phyloP scores from a whole-genome alignment of 2,797 vertebrate species.

The Lagocephalus sceleratus region DNA sequence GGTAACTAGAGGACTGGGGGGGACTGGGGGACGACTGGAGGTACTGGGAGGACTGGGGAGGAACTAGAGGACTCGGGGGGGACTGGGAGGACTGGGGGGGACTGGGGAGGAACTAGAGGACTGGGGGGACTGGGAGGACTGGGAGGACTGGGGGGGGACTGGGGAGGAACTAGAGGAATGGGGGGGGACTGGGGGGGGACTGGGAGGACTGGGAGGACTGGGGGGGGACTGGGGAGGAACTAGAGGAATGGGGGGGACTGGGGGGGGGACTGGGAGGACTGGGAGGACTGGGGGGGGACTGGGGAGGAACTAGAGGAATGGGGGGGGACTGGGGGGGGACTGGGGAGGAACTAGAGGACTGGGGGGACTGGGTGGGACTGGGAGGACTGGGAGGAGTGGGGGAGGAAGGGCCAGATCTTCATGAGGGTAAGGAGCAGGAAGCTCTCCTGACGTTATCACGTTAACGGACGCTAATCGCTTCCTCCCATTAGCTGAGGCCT shows the following conservation, averaged over 20 bases:
- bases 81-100: not conserved
- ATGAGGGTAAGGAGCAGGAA: too few species aligned
- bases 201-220: not conserved
- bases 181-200: not conserved
- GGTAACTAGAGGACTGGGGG: too few species aligned
- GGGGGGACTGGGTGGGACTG: not conserved
- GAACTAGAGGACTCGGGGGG: too few species aligned
- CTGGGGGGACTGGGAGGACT: not conserved
- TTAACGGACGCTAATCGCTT: constrained; percentile 62
- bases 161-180: too few species aligned
- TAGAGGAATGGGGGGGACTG: not conserved
- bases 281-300: not conserved
- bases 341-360: too few species aligned
- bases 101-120: too few species aligned
- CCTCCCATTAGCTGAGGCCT: constrained; percentile 19
- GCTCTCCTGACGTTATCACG: constrained; percentile 50
- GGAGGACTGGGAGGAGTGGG: not conserved
- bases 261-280: not conserved
- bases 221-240: too few species aligned
- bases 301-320: too few species aligned
- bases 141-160: not conserved
- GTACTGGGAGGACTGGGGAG: not conserved
- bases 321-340: not conserved
- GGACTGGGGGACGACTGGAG: not conserved
- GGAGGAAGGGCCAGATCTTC: constrained; percentile 11